A percentile compares a stretch with the other conserved stretches of the same genome.
Conservation (phyloP, 2,888 invertebrate species). For the Dryadula phaetusa region DNA sequence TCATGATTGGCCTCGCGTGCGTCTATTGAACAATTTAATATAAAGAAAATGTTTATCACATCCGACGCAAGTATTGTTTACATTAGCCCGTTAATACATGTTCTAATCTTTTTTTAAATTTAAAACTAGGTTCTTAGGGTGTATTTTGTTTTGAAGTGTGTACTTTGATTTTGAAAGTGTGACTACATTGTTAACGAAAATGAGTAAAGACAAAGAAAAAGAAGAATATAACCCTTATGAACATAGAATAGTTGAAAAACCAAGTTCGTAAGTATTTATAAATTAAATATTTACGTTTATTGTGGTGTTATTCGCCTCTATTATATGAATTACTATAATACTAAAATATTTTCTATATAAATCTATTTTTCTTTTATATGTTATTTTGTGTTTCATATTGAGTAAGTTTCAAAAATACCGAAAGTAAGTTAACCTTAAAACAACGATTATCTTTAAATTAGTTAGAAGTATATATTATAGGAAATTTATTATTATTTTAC, state of each 20-base stretch:
- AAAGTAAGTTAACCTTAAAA: too few relatives aligned
- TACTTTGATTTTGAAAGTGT: background rate
- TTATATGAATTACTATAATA: too few relatives aligned
- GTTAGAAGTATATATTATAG: too few relatives aligned
- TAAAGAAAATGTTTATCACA: constrained; percentile 26
- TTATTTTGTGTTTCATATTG: too few relatives aligned
- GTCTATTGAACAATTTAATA: constrained; percentile 28
- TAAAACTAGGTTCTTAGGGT: background rate
- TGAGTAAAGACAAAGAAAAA: constrained; percentile 45
- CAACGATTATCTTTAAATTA: too few relatives aligned
- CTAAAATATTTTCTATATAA: too few relatives aligned
- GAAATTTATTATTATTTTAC: too few relatives aligned
- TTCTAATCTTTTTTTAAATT: background rate
- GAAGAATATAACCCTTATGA: constrained; percentile 73
- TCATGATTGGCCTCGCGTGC: constrained; percentile 36
- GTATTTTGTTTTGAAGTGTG: constrained; percentile 19
- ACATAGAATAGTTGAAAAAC: constrained; percentile 74
- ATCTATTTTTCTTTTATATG: too few relatives aligned
- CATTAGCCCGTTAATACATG: background rate
- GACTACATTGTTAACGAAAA: constrained; percentile 17
- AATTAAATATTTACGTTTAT: constrained; percentile 6
- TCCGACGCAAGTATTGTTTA: background rate
- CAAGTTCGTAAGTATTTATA: constrained; percentile 72
- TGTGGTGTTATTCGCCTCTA: background rate
- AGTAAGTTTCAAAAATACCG: too few relatives aligned